These are phyloP conservation scores for Nixonia krombeini DNA, from an alignment of 1,140 invertebrate genomes.

Conservation along the genomic window DNA sequence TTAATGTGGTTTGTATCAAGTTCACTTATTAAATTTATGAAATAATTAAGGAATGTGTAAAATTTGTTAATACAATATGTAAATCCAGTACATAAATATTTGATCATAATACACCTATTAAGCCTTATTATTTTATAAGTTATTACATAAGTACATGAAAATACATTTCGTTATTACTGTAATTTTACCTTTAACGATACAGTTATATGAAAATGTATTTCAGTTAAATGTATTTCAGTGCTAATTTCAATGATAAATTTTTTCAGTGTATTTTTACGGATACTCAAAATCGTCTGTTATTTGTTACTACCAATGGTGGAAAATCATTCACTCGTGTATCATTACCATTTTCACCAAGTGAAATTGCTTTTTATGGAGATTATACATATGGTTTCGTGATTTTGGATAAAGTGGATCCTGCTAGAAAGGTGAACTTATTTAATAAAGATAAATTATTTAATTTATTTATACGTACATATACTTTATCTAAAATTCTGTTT, in stretches of 20 bases:
- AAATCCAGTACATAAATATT: too few species aligned
- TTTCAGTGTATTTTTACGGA: conserved; percentile 80
- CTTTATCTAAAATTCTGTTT: too few species aligned
- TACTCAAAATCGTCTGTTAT: conserved; percentile 82
- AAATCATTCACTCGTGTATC: conserved; percentile 74
- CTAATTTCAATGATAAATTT: too few species aligned
- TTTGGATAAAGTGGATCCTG: conserved; percentile 80
- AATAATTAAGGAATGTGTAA: not conserved
- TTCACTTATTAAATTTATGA: conserved; percentile 32
- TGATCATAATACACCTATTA: too few species aligned
- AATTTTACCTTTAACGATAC: too few species aligned
- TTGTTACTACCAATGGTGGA: conserved; percentile 83
- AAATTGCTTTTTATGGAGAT: conserved; percentile 81
- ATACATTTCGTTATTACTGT: too few species aligned
- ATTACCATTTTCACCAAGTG: conserved; percentile 82
- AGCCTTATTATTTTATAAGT: too few species aligned
- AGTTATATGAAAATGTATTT: too few species aligned
- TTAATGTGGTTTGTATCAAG: conserved; percentile 79
- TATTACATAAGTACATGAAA: too few species aligned
- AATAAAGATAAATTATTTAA: too few species aligned
- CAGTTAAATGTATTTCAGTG: too few species aligned
- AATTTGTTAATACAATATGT: not conserved
- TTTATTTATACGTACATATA: too few species aligned
- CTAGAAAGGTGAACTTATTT: conserved; percentile 76
- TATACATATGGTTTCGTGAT: conserved; percentile 72